Conservation (phyloP, 2,888 invertebrate genomes). For the Eilema caniola region DNA sequence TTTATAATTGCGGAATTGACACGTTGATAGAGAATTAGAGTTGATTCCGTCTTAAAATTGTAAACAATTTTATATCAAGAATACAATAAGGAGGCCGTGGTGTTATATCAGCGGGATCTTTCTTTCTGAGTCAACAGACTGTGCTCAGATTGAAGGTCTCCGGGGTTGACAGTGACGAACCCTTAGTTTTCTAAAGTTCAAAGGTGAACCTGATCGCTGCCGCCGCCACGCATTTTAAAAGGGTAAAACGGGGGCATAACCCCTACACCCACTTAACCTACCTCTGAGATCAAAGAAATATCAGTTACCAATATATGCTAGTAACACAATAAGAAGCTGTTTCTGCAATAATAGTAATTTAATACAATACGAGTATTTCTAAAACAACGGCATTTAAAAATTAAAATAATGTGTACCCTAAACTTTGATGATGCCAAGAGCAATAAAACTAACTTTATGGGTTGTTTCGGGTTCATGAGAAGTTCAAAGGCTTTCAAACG, state of each 20-base stretch:
- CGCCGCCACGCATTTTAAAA: not conserved
- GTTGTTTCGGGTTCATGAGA: slow-evolving; percentile 30
- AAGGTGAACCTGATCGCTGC: not conserved
- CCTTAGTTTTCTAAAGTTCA: not conserved
- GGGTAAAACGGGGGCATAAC: not conserved
- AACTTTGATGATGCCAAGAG: slow-evolving; percentile 28
- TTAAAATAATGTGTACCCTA: not conserved
- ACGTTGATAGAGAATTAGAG: too few species aligned
- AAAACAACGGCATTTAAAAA: not conserved
- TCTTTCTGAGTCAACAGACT: not conserved
- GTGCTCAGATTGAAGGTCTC: not conserved
- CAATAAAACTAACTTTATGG: slow-evolving; percentile 38
- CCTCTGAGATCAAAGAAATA: not conserved
- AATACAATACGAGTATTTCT: slow-evolving; percentile 23
- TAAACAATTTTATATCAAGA: too few species aligned
- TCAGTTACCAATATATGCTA: not conserved
- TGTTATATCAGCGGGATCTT: not conserved
- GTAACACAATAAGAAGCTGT: not conserved
- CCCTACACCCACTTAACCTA: not conserved
- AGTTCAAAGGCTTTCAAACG: slow-evolving; percentile 32
- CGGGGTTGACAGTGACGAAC: not conserved
- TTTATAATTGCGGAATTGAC: too few species aligned
- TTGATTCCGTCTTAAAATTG: too few species aligned
- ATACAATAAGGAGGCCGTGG: too few species aligned
- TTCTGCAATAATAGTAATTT: not conserved